Evolutionary conservation across 1,140 invertebrate species (phyloP).

Genomic region (Drusus annulatus): DNA sequence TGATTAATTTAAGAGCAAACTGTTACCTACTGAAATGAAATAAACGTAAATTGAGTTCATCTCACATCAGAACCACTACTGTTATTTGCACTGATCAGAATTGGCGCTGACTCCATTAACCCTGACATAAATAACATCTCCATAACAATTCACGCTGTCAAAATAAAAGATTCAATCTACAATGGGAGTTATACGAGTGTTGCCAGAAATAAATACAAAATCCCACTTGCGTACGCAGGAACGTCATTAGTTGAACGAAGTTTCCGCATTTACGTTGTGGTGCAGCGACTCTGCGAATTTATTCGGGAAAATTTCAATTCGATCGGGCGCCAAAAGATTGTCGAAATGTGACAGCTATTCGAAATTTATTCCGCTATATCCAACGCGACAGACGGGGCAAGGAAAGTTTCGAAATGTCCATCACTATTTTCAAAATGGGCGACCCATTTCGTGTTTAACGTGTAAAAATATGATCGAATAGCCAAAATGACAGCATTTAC

Average conservation of each 20-base stretch:
- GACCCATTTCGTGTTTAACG: neutral
- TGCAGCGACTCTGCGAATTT: neutral
- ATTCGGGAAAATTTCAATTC: neutral
- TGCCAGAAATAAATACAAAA: neutral
- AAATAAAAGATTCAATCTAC: too few species aligned
- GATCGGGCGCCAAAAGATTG: neutral
- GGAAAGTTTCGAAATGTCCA: neutral
- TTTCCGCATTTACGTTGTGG: neutral
- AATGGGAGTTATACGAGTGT: neutral
- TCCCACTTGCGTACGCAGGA: neutral
- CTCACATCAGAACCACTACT: too few species aligned
- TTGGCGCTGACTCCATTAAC: too few species aligned
- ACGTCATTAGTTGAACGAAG: neutral
- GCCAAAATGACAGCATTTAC: neutral
- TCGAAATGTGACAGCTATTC: conserved; percentile 19
- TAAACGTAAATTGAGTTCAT: too few species aligned
- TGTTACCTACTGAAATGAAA: too few species aligned
- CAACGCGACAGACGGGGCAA: neutral
- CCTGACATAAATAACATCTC: too few species aligned
- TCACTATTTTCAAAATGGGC: conserved; percentile 5
- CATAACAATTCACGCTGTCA: too few species aligned
- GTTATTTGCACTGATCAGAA: too few species aligned
- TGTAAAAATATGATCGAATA: conserved; percentile 1
- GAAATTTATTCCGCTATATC: neutral
- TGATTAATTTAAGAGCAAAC: too few species aligned